Conservation (phyloP, 1,140 invertebrate species). For the Drosophila triauraria region DNA sequence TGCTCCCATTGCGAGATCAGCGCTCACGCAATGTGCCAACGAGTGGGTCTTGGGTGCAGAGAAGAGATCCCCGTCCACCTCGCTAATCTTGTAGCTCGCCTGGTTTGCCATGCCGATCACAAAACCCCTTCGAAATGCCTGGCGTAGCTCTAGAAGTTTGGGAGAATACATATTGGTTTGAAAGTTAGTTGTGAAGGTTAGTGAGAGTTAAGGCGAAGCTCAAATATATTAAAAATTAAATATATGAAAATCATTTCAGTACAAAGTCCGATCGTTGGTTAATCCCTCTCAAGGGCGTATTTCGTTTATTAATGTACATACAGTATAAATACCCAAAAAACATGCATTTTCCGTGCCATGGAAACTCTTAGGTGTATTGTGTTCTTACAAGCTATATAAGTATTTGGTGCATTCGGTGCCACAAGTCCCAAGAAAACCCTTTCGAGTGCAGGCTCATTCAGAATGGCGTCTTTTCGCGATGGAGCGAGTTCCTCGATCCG, state of each 20-base stretch:
- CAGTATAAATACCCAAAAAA: conserved; percentile 61
- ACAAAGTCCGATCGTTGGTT: conserved; percentile 19
- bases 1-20: conserved; percentile 88
- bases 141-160: conserved; percentile 68
- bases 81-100: conserved; percentile 50
- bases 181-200: background rate
- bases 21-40: conserved; percentile 88
- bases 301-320: conserved; percentile 53
- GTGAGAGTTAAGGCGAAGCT: background rate
- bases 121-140: conserved; percentile 59
- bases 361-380: conserved; percentile 31
- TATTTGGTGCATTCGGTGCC: conserved; percentile 72
- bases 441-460: conserved; percentile 43
- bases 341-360: conserved; percentile 30
- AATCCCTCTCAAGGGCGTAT: conserved; percentile 27
- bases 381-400: conserved; percentile 58
- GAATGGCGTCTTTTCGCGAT: conserved; percentile 73
- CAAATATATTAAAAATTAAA: background rate
- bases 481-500: conserved; percentile 62
- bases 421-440: conserved; percentile 46
- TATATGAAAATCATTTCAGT: background rate
- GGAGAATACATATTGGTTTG: conserved; percentile 51
- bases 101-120: conserved; percentile 52
- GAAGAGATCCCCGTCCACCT: conserved; percentile 88
- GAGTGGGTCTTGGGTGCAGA: conserved; percentile 85